Percentiles rank a stretch among this genome's conserved stretches.
Evolutionary conservation across 2,113 vertebrate genomes (phyloP).

Genomic region (Haemorhous mexicanus): DNA sequence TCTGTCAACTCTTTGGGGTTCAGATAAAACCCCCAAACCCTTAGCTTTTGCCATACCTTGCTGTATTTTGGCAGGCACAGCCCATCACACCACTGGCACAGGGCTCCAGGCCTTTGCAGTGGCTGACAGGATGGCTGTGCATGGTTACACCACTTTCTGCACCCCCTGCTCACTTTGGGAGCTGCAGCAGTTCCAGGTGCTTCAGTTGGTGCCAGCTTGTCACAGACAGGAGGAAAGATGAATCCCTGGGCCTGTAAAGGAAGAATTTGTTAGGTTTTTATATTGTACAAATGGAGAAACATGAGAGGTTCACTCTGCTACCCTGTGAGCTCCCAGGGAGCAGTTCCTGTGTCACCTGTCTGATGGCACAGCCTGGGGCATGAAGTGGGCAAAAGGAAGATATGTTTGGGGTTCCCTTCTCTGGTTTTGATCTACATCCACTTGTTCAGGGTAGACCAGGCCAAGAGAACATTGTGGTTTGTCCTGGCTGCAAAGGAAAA

Average conservation of each 20-base stretch:
- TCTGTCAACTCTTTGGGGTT: background rate
- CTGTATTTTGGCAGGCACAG: background rate
- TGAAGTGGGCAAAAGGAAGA: background rate
- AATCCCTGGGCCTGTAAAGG: background rate
- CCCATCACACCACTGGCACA: accelerated
- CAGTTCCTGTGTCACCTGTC: accelerated
- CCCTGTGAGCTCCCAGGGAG: background rate
- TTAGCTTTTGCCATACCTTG: background rate
- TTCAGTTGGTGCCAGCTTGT: no score
- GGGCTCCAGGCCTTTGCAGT: background rate
- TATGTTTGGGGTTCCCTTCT: accelerated
- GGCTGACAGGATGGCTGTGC: background rate
- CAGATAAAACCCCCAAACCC: background rate
- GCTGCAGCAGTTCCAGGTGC: background rate
- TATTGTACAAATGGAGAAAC: background rate
- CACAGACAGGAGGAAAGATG: background rate
- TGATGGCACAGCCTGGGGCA: background rate
- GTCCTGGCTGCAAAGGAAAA: background rate
- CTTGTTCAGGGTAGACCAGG: background rate
- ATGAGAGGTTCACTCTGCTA: accelerated
- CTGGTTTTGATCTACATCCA: accelerated
- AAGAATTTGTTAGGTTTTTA: background rate
- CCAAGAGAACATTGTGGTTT: accelerated
- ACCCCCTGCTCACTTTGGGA: background rate
- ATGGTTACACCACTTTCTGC: accelerated